These are phyloP conservation scores for Rhagoletis zephyria DNA, from an alignment of 1,140 invertebrate species.

Conservation along the genomic window DNA sequence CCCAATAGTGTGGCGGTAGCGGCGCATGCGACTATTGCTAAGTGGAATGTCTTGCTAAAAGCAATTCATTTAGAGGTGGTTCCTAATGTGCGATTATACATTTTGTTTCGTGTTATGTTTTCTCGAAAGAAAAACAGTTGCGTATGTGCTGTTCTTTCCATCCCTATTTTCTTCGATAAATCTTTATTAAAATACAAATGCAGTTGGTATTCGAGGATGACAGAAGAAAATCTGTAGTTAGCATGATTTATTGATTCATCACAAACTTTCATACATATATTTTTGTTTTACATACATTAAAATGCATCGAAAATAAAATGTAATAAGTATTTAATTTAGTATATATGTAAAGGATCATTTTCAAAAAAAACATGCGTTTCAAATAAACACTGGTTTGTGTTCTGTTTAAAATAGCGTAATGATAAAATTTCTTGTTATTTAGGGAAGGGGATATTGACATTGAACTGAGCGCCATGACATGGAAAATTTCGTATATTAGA, in stretches of 20 bases:
- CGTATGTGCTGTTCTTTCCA: conserved; percentile 8
- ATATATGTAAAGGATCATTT: conserved; percentile 27
- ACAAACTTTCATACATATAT: conserved; percentile 46
- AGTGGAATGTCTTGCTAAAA: conserved; percentile 8
- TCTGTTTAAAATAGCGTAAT: background rate
- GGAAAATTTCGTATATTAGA: too few species aligned
- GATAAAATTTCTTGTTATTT: too few species aligned
- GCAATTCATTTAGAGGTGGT: conserved; percentile 5
- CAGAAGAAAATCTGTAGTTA: background rate
- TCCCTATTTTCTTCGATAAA: background rate
- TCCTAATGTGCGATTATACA: conserved; percentile 63
- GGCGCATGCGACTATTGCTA: background rate
- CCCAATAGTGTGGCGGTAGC: background rate
- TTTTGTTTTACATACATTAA: background rate
- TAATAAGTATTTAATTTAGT: conserved; percentile 41
- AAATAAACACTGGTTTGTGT: background rate
- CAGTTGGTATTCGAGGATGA: background rate
- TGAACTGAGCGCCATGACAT: too few species aligned
- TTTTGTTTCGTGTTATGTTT: background rate
- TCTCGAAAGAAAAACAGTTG: background rate
- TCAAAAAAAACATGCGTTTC: background rate
- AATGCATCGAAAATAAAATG: conserved; percentile 24
- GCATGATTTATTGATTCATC: conserved; percentile 25
- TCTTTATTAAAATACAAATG: conserved; percentile 8
- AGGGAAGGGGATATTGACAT: too few species aligned